Evolutionary conservation across 2,797 vertebrate species (phyloP).

Genomic region (Poeciliopsis presidionis): DNA sequence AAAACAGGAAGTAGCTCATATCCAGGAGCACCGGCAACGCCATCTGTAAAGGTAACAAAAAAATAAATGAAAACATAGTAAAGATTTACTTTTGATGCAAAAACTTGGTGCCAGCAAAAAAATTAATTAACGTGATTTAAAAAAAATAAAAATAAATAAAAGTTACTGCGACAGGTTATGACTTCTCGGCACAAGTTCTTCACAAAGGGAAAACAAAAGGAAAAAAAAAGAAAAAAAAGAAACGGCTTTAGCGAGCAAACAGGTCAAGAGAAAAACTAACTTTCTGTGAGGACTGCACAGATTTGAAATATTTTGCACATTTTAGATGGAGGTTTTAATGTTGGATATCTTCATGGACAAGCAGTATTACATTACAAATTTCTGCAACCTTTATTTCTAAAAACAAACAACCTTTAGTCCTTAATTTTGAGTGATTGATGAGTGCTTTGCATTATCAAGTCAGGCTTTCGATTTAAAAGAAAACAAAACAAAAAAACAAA

Average conservation of each 20-base stretch:
- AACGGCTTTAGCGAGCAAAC: background rate
- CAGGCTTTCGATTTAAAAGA: background rate
- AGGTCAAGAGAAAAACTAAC: background rate
- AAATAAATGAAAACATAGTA: background rate
- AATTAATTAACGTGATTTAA: background rate
- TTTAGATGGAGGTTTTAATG: background rate
- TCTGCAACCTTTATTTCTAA: background rate
- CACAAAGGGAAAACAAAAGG: background rate
- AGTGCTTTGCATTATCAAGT: background rate
- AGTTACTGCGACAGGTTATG: background rate
- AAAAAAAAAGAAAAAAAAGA: background rate
- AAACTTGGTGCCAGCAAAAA: background rate
- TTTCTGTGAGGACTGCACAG: background rate
- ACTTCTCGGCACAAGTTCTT: background rate
- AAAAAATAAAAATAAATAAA: background rate
- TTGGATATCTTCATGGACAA: background rate
- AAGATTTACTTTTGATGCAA: background rate
- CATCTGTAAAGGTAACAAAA: constrained; percentile 36
- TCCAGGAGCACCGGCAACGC: background rate
- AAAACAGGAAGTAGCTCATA: background rate
- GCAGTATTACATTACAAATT: background rate
- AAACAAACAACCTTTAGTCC: background rate
- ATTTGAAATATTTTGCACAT: too few species aligned
- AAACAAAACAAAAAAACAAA: background rate
- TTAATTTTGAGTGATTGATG: background rate